Evolutionary conservation across 2,113 vertebrate genomes (phyloP), one percentile per base, ranked within the genome.

Genomic region (Nesoenas mayeri): DNA sequence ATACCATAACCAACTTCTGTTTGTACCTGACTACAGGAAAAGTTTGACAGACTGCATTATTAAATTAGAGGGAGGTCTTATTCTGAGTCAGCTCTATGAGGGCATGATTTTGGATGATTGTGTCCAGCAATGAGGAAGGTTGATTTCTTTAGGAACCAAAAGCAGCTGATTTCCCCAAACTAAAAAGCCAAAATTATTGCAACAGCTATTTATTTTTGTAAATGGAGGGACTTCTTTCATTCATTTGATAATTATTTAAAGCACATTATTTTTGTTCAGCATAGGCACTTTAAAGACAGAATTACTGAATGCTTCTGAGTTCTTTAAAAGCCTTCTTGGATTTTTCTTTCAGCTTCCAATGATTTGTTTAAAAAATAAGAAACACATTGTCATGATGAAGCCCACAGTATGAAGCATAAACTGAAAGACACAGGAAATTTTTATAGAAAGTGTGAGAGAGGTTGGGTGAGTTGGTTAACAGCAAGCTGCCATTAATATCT

Each of bases 221-320:
- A 91, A 56, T 80, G 53, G 60, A 93, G 62, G 70, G 11, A 81
- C 71, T 84, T 80, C 83, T 93, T 95, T 61, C 42, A 92, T 89
- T 92, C 79, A 93, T 64, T 75, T 42, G 50, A 86, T 96, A 82
- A 93, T 91, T 88, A 93, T 91, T 88, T 94, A 72, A 96, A 96
- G 85, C 79, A 91, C 42, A 53, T 92, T 97, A 92, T 88, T 97
- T 96, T 96, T 96, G 50, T 79, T 97, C 65, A 13, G 42, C 67
- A 72, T 88, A 95, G 67, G 70, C 70, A 95, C 62, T 94, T 93
- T 15, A 56, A 97, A 96, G 75, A 65, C 50, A 92, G 47, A 26
- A 91, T 29, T 96, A 61, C 50, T 84, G 60, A 83, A 73, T 81
- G 17, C 51, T 93, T 95, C 89, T 84, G 65, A 74, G 58, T 67